Conservation (phyloP, 1,140 invertebrate genomes). For the Drosophila ironensis region DNA sequence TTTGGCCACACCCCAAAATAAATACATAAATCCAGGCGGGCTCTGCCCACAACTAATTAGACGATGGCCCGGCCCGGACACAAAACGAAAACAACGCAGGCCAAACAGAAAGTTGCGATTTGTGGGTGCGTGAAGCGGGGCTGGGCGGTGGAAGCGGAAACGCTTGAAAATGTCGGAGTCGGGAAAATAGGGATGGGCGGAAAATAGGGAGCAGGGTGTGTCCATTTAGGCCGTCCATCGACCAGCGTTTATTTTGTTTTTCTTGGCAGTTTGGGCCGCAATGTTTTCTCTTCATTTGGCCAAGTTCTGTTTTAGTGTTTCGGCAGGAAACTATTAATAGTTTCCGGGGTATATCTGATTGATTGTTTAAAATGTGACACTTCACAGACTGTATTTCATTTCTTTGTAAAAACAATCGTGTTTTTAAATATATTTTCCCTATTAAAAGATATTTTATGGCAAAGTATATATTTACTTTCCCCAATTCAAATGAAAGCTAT, state of each 20-base stretch:
- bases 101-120: slow-evolving; percentile 44
- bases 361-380: not conserved
- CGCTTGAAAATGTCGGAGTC: not conserved
- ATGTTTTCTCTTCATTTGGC: slow-evolving; percentile 31
- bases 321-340: not conserved
- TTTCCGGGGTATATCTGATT: not conserved
- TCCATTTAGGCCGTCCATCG: slow-evolving; percentile 27
- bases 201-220: slow-evolving; percentile 3
- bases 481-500: too few species aligned
- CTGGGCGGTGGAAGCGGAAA: not conserved
- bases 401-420: not conserved
- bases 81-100: slow-evolving; percentile 3
- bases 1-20: slow-evolving; percentile 47
- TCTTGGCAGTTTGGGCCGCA: slow-evolving; percentile 10
- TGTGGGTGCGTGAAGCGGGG: slow-evolving; percentile 24
- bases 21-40: slow-evolving; percentile 46
- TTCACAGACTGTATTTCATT: not conserved
- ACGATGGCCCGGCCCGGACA: not conserved
- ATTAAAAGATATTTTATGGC: not conserved
- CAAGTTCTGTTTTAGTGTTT: slow-evolving; percentile 18
- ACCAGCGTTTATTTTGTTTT: slow-evolving; percentile 44
- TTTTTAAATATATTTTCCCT: not conserved
- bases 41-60: slow-evolving; percentile 46
- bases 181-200: not conserved
- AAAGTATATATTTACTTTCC: too few species aligned